A percentile compares a stretch with the other conserved stretches of the same genome.
These are phyloP conservation scores for Campoletis sonorensis DNA, from an alignment of 1,140 invertebrate genomes.

Conservation along the genomic window DNA sequence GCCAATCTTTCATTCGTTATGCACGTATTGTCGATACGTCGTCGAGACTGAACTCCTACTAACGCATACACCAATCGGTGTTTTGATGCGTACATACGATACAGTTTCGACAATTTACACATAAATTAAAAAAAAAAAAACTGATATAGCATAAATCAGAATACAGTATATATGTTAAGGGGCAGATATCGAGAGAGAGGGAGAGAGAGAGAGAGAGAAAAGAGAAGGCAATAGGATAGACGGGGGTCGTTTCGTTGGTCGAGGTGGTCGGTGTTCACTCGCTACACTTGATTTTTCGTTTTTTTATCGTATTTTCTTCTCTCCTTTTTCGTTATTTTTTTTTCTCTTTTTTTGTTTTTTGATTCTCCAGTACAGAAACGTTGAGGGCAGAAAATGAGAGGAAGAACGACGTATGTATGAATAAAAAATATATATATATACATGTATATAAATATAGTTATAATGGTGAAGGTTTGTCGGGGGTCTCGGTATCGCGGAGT, in stretches of 20 bases:
- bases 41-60: too few species aligned
- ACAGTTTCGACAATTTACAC: too few species aligned
- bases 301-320: background rate
- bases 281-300: background rate
- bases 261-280: background rate
- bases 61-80: too few species aligned
- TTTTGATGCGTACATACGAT: too few species aligned
- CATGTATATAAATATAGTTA: too few species aligned
- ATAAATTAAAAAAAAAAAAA: too few species aligned
- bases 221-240: background rate
- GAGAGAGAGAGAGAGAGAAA: slow-evolving; percentile 19
- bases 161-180: background rate
- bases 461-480: background rate
- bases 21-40: too few species aligned
- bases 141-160: too few species aligned
- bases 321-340: background rate
- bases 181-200: slow-evolving; percentile 9
- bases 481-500: background rate
- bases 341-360: background rate
- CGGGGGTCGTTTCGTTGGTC: background rate
- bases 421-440: too few species aligned
- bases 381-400: background rate
- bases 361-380: background rate
- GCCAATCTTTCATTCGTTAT: too few species aligned
- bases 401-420: background rate